A percentile compares a stretch with the other conserved stretches of the same genome.
These are phyloP conservation scores for Unio delphinus DNA, from an alignment of 2,888 invertebrate genomes.

Conservation along the genomic window DNA sequence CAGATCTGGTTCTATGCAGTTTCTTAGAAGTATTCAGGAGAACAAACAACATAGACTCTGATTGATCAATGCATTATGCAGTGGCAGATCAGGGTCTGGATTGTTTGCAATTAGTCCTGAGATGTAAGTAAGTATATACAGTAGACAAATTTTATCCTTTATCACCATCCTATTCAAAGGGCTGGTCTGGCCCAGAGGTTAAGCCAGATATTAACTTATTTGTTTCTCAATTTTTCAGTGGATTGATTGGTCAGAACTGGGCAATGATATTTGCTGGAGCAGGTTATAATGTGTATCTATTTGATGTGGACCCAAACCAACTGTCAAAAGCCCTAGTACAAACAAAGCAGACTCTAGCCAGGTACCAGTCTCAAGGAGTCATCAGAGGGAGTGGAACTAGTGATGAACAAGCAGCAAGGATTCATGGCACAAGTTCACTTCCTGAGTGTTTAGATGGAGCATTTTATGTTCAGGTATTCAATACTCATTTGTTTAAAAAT, in stretches of 20 bases:
- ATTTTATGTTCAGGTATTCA: slow-evolving; percentile 77
- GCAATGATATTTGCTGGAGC: slow-evolving; percentile 93
- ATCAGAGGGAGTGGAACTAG: slow-evolving; percentile 83
- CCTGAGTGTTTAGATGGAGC: slow-evolving; percentile 83
- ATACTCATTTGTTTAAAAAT: no score
- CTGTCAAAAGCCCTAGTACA: slow-evolving; percentile 40
- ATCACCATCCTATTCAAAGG: no score
- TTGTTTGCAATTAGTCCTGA: no score
- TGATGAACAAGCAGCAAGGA: slow-evolving; percentile 82
- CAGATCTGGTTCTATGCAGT: no score
- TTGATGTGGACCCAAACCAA: slow-evolving; percentile 76
- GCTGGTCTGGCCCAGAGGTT: no score
- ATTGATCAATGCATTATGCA: no score
- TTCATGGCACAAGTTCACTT: slow-evolving; percentile 82
- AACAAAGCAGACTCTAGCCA: slow-evolving; percentile 15
- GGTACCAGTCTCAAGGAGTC: slow-evolving; percentile 74
- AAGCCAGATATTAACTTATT: neutral
- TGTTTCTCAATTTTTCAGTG: slow-evolving; percentile 76
- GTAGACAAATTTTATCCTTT: no score
- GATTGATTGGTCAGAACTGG: slow-evolving; percentile 96
- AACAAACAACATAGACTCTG: no score
- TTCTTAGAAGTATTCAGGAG: no score
- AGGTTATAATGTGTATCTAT: slow-evolving; percentile 90
- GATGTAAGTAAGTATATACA: no score
- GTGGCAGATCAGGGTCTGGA: no score